These are phyloP conservation scores for Chiroxiphia lanceolata DNA, from an alignment of 2,797 vertebrate genomes.

Conservation along the genomic window DNA sequence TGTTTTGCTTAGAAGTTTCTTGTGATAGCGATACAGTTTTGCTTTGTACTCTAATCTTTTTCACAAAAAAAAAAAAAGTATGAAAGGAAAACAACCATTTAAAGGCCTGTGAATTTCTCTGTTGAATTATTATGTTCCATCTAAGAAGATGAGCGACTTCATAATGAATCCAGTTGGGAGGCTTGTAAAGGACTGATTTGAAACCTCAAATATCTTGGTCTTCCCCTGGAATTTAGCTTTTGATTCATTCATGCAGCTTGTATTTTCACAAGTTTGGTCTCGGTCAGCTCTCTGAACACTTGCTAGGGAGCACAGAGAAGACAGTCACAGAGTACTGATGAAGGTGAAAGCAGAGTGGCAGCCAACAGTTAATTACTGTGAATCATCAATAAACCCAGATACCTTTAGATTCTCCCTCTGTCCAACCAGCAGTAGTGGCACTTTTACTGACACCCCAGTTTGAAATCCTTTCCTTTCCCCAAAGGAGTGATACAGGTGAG, in stretches of 20 bases:
- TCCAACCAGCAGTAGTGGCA: background rate
- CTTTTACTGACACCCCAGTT: background rate
- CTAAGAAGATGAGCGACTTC: background rate
- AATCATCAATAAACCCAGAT: background rate
- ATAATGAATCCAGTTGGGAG: background rate
- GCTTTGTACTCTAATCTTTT: background rate
- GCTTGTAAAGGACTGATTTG: background rate
- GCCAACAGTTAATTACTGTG: background rate
- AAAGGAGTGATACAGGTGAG: background rate
- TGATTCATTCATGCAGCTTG: background rate
- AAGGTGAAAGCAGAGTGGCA: background rate
- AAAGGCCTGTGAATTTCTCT: background rate
- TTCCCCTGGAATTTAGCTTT: background rate
- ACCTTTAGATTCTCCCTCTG: background rate
- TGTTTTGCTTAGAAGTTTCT: constrained; percentile 21
- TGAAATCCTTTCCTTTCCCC: background rate
- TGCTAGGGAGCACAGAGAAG: background rate
- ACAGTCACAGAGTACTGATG: background rate
- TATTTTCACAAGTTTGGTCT: background rate
- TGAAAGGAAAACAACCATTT: background rate
- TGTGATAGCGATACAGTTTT: background rate
- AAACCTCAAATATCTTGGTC: background rate
- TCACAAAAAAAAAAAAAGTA: background rate
- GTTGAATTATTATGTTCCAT: background rate
- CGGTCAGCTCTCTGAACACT: background rate